Evolutionary conservation across 2,797 vertebrate species (phyloP), one percentile per base, ranked within the genome.

Genomic region (Rachycentron canadum): DNA sequence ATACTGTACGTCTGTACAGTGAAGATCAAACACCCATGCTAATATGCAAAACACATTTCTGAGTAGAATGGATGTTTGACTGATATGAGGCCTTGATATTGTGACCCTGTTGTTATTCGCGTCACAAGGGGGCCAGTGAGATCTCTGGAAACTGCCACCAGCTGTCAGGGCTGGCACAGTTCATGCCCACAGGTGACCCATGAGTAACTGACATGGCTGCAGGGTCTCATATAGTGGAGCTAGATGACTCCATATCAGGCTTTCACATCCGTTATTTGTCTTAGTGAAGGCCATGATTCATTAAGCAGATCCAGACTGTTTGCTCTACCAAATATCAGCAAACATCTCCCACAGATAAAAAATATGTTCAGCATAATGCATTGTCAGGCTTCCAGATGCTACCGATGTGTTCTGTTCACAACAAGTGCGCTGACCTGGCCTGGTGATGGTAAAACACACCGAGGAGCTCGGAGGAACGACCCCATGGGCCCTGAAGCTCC

Each of bases 391-490:
- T 84, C 76, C 87, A 90, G 79, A 86, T 85, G 81, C 65, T 25
- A 7, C 56, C 47, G 62, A 71, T 81, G 59, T 52, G 63, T 71
- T 40, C 23, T 43, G 10, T 34, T 56, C 19, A 17, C 71, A 49
- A 71, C 40, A 56, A 78, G 25, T 84, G 3, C 59, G 95, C 83
- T 93, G 95, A 52, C 96, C 96, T 0, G 95, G 94, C 73, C 86
- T 96, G 90, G 79, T 96, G 65, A 95, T 95, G 7, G 94, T 93
- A 79, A 95, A 96, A 79, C 93, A 93, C 72, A 94, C 95, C 0
- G 95, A 97, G 73, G 95, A 95, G 56, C 95, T 96, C 11, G 92
- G 96, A 84, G 95, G 95, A 84, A 94, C 88, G 76, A 84, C 96
- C 43, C 78, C 94, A 74, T 93, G 95, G 82, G 94, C 95, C 40